Conservation (phyloP, 2,113 vertebrate species). For the Herpetotheres cachinnans region DNA sequence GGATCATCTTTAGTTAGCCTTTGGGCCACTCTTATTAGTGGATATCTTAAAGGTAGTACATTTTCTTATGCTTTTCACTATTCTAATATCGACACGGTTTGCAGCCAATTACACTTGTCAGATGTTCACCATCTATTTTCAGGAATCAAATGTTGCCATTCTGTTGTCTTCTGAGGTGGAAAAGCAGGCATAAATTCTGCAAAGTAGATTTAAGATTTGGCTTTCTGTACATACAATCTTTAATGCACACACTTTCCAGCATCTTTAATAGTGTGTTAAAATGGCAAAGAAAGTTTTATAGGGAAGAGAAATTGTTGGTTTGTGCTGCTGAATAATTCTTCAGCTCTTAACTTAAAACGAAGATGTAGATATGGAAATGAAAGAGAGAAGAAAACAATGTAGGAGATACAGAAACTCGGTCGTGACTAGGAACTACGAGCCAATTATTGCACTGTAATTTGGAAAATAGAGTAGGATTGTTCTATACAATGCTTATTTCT, state of each 20-base stretch:
- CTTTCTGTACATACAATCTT: not conserved
- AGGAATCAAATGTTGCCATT: not conserved
- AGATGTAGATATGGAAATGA: constrained; percentile 16
- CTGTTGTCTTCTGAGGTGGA: not conserved
- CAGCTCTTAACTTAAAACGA: not conserved
- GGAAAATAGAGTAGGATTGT: constrained; percentile 21
- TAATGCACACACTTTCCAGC: not conserved
- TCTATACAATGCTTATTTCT: not conserved
- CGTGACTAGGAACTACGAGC: constrained; percentile 29
- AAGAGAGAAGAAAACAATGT: constrained; percentile 41
- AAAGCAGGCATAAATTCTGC: not conserved
- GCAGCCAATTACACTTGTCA: not conserved
- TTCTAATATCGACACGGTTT: not conserved
- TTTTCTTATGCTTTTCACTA: not conserved
- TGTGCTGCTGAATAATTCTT: constrained; percentile 23
- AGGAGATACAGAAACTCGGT: constrained; percentile 47
- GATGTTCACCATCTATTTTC: not conserved
- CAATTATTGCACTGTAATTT: constrained; percentile 42
- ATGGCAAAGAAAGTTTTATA: not conserved
- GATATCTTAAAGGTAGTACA: not conserved
- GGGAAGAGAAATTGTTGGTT: not conserved
- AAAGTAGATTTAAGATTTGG: not conserved
- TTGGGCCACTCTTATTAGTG: not conserved
- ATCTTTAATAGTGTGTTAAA: not conserved
- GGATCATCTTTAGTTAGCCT: not conserved